phyloP scores from a whole-genome alignment of 2,888 invertebrate genomes.

The Agrilus biguttatus region DNA sequence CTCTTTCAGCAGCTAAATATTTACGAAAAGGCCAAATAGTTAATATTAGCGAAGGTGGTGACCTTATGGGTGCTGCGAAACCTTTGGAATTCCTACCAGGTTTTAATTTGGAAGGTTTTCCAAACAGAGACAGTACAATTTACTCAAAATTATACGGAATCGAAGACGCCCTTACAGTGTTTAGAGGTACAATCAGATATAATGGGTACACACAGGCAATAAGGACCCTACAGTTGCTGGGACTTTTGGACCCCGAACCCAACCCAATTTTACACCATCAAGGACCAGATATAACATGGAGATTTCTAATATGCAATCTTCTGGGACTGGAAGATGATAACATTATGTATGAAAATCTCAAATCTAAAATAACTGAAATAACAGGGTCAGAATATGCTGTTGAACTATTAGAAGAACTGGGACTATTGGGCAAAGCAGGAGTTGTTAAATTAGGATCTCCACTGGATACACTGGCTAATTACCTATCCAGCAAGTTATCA shows the following conservation, averaged over 20 bases:
- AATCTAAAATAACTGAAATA: slow-evolving; percentile 65
- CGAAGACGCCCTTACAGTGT: slow-evolving; percentile 69
- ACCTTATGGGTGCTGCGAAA: slow-evolving; percentile 68
- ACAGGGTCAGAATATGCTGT: slow-evolving; percentile 57
- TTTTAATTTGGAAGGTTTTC: slow-evolving; percentile 90
- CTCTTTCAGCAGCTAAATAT: slow-evolving; percentile 75
- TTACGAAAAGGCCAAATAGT: slow-evolving; percentile 41
- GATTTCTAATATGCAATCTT: slow-evolving; percentile 66
- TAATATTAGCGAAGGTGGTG: slow-evolving; percentile 79
- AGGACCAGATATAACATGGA: slow-evolving; percentile 96
- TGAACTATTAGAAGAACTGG: slow-evolving; percentile 71
- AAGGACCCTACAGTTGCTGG: slow-evolving; percentile 73
- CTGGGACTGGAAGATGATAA: slow-evolving; percentile 71
- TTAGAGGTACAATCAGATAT: slow-evolving; percentile 89
- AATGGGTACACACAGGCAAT: slow-evolving; percentile 79
- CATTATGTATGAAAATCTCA: slow-evolving; percentile 88
- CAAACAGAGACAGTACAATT: slow-evolving; percentile 87
- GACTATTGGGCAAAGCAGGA: slow-evolving; percentile 68
- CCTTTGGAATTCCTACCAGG: slow-evolving; percentile 87
- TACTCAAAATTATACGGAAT: slow-evolving; percentile 84
- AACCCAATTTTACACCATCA: slow-evolving; percentile 86
- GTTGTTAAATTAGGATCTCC: slow-evolving; percentile 77
- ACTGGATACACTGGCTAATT: slow-evolving; percentile 84
- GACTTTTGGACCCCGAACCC: slow-evolving; percentile 71
- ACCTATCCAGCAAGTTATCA: slow-evolving; percentile 65